Evolutionary conservation across 2,113 vertebrate species (phyloP).

Genomic region (Cisticola juncidis): DNA sequence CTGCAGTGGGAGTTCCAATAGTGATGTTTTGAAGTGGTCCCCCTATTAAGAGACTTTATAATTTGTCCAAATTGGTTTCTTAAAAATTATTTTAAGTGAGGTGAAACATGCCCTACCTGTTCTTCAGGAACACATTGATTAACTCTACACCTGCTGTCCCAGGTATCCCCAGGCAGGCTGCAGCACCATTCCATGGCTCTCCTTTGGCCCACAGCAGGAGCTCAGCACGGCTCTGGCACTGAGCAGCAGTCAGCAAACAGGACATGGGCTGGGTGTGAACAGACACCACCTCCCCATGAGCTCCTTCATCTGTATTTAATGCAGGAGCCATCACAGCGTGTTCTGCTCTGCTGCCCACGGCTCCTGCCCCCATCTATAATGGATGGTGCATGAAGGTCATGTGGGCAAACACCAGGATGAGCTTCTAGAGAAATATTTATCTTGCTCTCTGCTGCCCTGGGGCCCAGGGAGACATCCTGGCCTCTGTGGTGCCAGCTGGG

Average conservation of each 20-base stretch:
- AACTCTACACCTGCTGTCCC: not conserved
- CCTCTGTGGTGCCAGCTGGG: rapidly evolving
- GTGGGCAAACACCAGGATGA: not conserved
- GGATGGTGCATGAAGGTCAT: rapidly evolving
- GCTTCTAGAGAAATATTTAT: not conserved
- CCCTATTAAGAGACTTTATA: not conserved
- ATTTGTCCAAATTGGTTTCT: not conserved
- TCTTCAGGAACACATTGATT: not conserved
- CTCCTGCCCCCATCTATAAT: not conserved
- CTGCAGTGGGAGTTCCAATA: not conserved
- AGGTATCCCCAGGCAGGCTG: not conserved
- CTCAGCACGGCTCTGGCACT: rapidly evolving
- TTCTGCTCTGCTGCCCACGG: not conserved
- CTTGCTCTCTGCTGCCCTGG: not conserved
- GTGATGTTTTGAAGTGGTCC: not conserved
- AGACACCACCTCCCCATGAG: not conserved
- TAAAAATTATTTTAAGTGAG: not conserved
- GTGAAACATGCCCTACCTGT: not conserved
- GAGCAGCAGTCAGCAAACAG: not conserved
- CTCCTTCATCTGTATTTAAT: not conserved
- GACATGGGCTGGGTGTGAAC: rapidly evolving
- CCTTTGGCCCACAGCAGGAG: not conserved
- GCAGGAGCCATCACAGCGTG: not conserved
- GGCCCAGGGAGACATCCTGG: not conserved
- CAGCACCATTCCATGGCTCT: not conserved